Conservation (phyloP, 1,140 invertebrate species). For the Formica selysi region DNA sequence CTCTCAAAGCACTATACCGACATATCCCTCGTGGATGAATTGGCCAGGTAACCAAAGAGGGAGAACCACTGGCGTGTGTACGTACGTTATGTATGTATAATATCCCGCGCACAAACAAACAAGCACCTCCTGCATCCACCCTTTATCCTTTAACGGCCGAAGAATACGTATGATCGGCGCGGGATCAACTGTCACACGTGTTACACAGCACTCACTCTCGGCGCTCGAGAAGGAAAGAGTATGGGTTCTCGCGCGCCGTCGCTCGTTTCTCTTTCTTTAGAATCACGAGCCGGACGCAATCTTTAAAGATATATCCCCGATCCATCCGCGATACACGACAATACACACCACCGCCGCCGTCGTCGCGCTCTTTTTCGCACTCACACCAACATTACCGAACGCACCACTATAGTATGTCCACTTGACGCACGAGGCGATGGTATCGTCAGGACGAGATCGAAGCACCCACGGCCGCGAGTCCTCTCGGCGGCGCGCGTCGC, state of each 20-base stretch:
- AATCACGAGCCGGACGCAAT: slow-evolving; percentile 39
- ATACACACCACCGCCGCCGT: neutral
- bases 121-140: neutral
- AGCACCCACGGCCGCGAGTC: slow-evolving; percentile 64
- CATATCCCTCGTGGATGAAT: slow-evolving; percentile 62
- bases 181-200: slow-evolving; percentile 70
- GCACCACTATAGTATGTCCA: slow-evolving; percentile 18
- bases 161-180: slow-evolving; percentile 53
- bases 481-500: slow-evolving; percentile 63
- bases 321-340: slow-evolving; percentile 44
- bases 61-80: slow-evolving; percentile 44
- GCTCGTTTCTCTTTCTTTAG: neutral
- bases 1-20: slow-evolving; percentile 59
- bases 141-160: slow-evolving; percentile 13
- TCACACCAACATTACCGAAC: slow-evolving; percentile 35
- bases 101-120: slow-evolving; percentile 41
- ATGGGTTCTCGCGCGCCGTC: slow-evolving; percentile 27
- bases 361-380: slow-evolving; percentile 35
- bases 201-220: slow-evolving; percentile 44
- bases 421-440: slow-evolving; percentile 66
- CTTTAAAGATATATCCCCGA: slow-evolving; percentile 50
- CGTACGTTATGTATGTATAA: neutral
- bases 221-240: neutral
- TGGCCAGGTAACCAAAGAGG: slow-evolving; percentile 13
- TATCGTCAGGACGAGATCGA: slow-evolving; percentile 73